Evolutionary conservation across 2,113 vertebrate species (phyloP).

Genomic region (Spizaetus ornatus): DNA sequence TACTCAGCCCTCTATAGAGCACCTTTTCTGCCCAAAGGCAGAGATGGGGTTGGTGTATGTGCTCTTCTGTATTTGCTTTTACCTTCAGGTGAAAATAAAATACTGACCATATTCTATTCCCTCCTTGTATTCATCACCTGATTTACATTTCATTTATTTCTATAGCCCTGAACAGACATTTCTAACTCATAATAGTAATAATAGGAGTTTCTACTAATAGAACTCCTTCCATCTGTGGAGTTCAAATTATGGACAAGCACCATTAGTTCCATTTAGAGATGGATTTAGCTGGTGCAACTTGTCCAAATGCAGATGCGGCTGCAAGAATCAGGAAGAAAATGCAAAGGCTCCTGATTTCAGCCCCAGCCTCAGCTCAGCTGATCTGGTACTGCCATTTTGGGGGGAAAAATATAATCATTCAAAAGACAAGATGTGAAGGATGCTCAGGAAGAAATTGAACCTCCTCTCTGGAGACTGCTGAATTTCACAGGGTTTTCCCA

Average conservation of each 20-base stretch:
- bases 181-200: neutral
- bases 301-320: neutral
- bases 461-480: neutral
- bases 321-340: neutral
- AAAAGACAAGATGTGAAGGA: neutral
- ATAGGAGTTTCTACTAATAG: neutral
- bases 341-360: neutral
- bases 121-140: neutral
- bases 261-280: neutral
- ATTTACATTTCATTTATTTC: conserved; percentile 22
- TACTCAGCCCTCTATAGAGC: neutral
- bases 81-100: neutral
- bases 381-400: neutral
- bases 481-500: neutral
- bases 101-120: neutral
- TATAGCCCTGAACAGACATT: neutral
- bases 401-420: neutral
- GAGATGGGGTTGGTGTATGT: neutral
- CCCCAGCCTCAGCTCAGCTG: neutral
- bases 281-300: neutral
- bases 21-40: neutral
- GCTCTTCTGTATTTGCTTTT: neutral
- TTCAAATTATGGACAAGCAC: neutral
- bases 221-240: neutral
- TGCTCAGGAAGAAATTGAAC: neutral